Conservation (phyloP, 2,888 invertebrate species). For the Trimorus sp. region DNA sequence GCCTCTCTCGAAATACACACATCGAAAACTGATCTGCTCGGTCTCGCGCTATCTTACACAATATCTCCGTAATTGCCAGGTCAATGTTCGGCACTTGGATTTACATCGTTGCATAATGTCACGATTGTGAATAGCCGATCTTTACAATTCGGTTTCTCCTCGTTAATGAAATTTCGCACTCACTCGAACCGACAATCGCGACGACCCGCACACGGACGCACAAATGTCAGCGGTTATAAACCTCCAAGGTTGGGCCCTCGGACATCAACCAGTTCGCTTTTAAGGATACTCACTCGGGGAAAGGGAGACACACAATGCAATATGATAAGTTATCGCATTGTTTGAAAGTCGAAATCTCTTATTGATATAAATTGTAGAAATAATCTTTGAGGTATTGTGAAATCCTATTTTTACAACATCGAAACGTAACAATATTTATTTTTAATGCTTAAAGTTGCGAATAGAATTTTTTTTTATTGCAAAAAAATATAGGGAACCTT, state of each 20-base stretch:
- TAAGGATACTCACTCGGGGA: no score
- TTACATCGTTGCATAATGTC: conserved; percentile 42
- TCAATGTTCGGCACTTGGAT: conserved; percentile 43
- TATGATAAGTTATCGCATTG: no score
- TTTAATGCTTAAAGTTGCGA: no score
- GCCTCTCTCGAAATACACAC: conserved; percentile 28
- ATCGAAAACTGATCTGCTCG: conserved; percentile 30
- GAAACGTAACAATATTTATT: no score
- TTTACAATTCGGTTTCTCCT: conserved; percentile 44
- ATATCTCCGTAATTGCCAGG: conserved; percentile 47
- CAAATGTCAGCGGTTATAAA: conserved; percentile 27
- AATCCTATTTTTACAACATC: no score
- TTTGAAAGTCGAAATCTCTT: no score
- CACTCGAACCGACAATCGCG: not conserved
- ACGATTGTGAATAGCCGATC: conserved; percentile 14
- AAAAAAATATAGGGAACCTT: no score
- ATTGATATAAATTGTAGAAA: no score
- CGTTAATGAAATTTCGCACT: conserved; percentile 40
- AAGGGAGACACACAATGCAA: no score
- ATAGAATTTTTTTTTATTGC: no score
- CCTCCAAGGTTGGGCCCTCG: conserved; percentile 39
- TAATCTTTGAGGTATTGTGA: no score
- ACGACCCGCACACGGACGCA: not conserved
- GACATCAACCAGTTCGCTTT: not conserved
- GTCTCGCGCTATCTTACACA: conserved; percentile 31